Evolutionary conservation across 2,113 vertebrate genomes (phyloP).

Genomic region (Pedetes capensis): DNA sequence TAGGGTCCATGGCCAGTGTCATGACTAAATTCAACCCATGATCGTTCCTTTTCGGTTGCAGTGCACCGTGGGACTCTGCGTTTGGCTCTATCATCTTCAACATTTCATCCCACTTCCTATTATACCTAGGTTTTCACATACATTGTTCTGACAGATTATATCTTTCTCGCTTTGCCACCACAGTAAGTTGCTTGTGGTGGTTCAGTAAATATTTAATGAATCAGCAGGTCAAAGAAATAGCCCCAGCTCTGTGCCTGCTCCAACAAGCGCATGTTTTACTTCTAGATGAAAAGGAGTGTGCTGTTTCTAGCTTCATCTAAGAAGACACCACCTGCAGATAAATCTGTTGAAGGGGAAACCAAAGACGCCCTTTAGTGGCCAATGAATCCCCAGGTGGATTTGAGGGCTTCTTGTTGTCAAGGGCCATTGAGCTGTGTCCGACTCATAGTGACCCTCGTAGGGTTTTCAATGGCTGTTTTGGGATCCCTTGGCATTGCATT

Average conservation of each 20-base stretch:
- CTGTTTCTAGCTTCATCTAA: neutral
- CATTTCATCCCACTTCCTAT: rapidly evolving
- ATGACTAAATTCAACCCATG: rapidly evolving
- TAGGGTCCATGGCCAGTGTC: rapidly evolving
- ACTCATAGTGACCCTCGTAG: too few relatives aligned
- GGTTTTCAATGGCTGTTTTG: too few relatives aligned
- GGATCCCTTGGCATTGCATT: too few relatives aligned
- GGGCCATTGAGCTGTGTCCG: too few relatives aligned
- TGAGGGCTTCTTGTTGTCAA: too few relatives aligned
- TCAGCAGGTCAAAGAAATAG: neutral
- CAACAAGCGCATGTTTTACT: neutral
- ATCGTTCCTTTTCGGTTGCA: neutral
- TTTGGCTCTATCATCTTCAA: neutral
- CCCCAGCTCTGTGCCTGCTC: neutral
- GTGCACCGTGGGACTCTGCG: neutral
- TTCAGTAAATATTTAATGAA: neutral
- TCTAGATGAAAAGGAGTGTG: neutral
- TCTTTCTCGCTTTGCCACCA: neutral
- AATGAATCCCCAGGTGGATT: neutral
- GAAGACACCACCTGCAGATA: neutral
- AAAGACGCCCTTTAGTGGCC: neutral
- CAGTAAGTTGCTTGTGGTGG: neutral
- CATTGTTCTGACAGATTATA: neutral
- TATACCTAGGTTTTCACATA: neutral
- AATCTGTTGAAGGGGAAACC: neutral